phyloP scores from a whole-genome alignment of 2,113 vertebrate genomes.

The Gallinago media region DNA sequence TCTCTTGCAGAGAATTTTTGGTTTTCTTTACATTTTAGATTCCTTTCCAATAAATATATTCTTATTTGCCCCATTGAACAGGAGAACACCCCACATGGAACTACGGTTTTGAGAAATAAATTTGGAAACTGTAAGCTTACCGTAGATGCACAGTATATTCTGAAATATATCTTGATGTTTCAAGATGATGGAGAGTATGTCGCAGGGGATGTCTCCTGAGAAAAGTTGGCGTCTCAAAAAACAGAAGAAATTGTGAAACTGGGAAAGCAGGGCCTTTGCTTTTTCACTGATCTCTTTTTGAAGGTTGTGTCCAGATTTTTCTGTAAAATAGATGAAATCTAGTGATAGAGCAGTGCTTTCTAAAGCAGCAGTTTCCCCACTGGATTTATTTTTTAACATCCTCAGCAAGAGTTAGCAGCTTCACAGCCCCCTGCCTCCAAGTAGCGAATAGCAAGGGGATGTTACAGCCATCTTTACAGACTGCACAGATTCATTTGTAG shows the following conservation, averaged over 20 bases:
- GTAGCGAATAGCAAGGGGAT: neutral
- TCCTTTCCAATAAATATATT: neutral
- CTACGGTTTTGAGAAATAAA: neutral
- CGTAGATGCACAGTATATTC: neutral
- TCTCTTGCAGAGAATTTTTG: neutral
- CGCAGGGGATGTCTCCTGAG: neutral
- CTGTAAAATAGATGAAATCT: neutral
- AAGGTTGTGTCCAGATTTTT: rapidly evolving
- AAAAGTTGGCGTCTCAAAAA: neutral
- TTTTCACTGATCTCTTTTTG: neutral
- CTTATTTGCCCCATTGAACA: neutral
- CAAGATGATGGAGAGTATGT: neutral
- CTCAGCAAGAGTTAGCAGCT: neutral
- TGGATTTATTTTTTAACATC: neutral
- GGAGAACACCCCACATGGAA: neutral
- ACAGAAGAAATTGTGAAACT: neutral
- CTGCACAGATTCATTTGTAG: neutral
- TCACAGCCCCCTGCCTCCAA: neutral
- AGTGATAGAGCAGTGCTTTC: neutral
- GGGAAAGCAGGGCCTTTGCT: neutral
- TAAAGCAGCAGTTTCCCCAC: neutral
- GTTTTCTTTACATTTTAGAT: neutral
- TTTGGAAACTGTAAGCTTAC: neutral
- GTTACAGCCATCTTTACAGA: neutral
- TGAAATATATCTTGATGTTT: neutral